phyloP scores from a whole-genome alignment of 2,113 vertebrate genomes.

The Cnemophilus loriae region DNA sequence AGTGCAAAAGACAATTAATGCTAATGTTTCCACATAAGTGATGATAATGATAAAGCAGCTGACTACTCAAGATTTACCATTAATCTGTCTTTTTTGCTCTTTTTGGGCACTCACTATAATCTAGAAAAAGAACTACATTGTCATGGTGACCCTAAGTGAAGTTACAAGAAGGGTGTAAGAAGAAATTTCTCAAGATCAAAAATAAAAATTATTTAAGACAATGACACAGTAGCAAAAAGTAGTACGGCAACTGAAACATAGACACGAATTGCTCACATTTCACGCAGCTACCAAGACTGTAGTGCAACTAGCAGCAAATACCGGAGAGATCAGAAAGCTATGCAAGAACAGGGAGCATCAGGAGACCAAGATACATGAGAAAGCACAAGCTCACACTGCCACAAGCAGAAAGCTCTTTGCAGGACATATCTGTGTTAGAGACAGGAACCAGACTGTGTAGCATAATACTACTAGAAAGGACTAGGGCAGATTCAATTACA shows the following conservation, averaged over 20 bases:
- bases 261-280: neutral
- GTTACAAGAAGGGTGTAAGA: neutral
- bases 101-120: neutral
- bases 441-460: slow-evolving; percentile 4
- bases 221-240: neutral
- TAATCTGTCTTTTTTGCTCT: neutral
- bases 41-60: neutral
- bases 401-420: neutral
- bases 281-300: neutral
- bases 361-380: neutral
- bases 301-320: neutral
- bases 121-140: neutral
- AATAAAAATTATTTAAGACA: neutral
- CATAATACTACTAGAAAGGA: slow-evolving; percentile 47
- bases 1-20: neutral
- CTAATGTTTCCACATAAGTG: neutral
- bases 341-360: neutral
- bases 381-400: neutral
- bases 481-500: slow-evolving; percentile 25
- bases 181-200: neutral
- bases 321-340: neutral
- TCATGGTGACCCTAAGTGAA: neutral
- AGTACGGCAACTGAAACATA: neutral
- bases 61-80: neutral
- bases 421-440: neutral